Evolutionary conservation across 2,888 invertebrate genomes (phyloP), one percentile per base, ranked within the genome.

Genomic region (Lapara coniferarum): DNA sequence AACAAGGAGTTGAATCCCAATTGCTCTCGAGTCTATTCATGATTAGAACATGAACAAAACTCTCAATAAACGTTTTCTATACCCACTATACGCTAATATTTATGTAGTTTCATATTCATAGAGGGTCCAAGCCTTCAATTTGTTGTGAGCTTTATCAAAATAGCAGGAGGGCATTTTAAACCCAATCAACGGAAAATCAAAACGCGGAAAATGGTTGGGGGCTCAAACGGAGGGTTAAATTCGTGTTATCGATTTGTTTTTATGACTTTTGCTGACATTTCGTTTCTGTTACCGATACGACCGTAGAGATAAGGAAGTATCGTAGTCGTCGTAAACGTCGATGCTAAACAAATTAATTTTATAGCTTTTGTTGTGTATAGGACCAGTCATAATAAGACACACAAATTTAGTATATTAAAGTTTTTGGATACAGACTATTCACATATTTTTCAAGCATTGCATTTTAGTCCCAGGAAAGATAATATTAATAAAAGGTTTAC

Each of bases 171-270:
- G 87, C 87, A 90, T 90, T 93, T 92, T 92, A 91, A 92, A 92
- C 91, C 88, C 90, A 92, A 93, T 92, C 91, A 91, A 90, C 80
- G 87, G 89, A 90, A 92, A 93, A 92, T 92, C 92, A 92, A 92
- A 93, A 92, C 83, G 91, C 92, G 91, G 91, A 91, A 92, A 92
- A 93, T 90, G 81, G 86, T 81, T 88, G 88, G 91, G 91, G 85
- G 81, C 85, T 87, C 84, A 81, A 89, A 89, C 89, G 87, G 92
- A 92, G 91, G 93, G 92, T 91, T 91, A 91, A 91, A 90, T 87
- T 89, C 87, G 79, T 84, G 86, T 87, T 88, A 93, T 92, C 91
- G 92, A 92, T 92, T 92, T 88, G 89, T 89, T 90, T 90, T 89
- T 90, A 91, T 91, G 88, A 91, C 86, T 88, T 85, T 77, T 84